Conservation (phyloP, 1,140 invertebrate genomes). For the Zaprionus davidi region DNA sequence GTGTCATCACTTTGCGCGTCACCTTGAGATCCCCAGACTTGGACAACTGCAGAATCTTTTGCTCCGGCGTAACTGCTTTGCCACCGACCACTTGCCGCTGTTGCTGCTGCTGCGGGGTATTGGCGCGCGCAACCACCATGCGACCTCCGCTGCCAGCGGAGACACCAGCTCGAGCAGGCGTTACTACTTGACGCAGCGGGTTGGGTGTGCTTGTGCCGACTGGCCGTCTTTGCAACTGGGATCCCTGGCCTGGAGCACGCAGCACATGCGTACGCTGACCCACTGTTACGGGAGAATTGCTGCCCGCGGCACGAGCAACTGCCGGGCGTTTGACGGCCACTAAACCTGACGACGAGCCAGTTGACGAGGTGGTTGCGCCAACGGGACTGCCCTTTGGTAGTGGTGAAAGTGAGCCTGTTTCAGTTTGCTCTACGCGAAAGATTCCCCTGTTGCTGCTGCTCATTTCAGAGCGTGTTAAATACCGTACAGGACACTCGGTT, state of each 20-base stretch:
- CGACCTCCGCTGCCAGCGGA: conserved; percentile 13
- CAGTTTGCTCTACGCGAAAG: conserved; percentile 57
- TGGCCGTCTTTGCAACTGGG: conserved; percentile 50
- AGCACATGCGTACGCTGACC: conserved; percentile 62
- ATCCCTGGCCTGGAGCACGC: conserved; percentile 52
- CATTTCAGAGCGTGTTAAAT: conserved; percentile 70
- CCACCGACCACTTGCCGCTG: conserved; percentile 29
- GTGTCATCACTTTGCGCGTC: conserved; percentile 80
- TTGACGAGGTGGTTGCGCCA: not conserved
- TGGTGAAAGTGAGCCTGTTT: conserved; percentile 29
- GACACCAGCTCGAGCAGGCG: conserved; percentile 40
- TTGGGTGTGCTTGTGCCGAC: conserved; percentile 31
- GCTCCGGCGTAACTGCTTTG: conserved; percentile 76
- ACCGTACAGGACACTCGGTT: conserved; percentile 70
- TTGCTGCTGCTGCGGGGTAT: conserved; percentile 46
- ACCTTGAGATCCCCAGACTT: conserved; percentile 83
- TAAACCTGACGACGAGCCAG: conserved; percentile 2
- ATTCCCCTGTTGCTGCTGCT: conserved; percentile 65
- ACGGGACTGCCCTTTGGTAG: conserved; percentile 36
- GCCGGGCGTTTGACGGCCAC: conserved; percentile 42
- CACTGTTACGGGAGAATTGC: conserved; percentile 59
- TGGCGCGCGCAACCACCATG: conserved; percentile 29
- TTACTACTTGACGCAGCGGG: conserved; percentile 28
- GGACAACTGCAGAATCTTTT: conserved; percentile 80
- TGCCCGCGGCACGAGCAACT: conserved; percentile 35